A percentile compares a stretch with the other conserved stretches of the same genome.
These are phyloP conservation scores for Xestia rhomboidea DNA, from an alignment of 2,888 invertebrate species.

Conservation along the genomic window DNA sequence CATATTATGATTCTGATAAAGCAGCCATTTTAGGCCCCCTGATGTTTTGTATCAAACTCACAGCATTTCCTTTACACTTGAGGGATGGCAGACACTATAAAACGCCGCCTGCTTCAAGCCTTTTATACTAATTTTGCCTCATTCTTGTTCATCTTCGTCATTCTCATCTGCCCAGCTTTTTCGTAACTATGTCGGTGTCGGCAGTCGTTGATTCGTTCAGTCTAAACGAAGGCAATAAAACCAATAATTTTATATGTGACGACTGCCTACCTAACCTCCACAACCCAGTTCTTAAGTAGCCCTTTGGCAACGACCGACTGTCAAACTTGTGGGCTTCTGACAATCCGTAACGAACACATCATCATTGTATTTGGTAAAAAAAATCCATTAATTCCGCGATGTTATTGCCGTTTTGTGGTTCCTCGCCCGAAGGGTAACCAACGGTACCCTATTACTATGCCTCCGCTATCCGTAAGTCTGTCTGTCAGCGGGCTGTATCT, in stretches of 20 bases:
- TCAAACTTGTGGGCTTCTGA: background rate
- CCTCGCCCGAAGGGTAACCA: too few relatives aligned
- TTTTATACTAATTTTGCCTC: background rate
- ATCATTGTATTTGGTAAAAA: background rate
- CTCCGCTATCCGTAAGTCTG: too few relatives aligned
- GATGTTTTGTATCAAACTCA: background rate
- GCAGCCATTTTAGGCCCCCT: too few relatives aligned
- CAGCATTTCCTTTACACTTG: background rate
- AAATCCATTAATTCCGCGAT: background rate
- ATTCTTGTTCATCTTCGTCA: background rate
- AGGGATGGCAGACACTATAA: background rate
- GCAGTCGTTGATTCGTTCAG: background rate
- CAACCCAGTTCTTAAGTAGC: background rate
- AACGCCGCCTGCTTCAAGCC: background rate
- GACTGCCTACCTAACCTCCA: background rate
- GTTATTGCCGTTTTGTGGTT: background rate
- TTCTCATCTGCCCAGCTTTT: background rate
- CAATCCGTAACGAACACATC: background rate
- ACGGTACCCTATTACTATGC: too few relatives aligned
- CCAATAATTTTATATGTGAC: background rate
- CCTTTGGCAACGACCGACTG: background rate
- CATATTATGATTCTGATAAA: too few relatives aligned
- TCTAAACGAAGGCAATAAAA: background rate
- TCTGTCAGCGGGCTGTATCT: too few relatives aligned
- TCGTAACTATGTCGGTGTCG: background rate